Conservation (phyloP, 2,797 vertebrate species). For the Malacoctenus gilli region DNA sequence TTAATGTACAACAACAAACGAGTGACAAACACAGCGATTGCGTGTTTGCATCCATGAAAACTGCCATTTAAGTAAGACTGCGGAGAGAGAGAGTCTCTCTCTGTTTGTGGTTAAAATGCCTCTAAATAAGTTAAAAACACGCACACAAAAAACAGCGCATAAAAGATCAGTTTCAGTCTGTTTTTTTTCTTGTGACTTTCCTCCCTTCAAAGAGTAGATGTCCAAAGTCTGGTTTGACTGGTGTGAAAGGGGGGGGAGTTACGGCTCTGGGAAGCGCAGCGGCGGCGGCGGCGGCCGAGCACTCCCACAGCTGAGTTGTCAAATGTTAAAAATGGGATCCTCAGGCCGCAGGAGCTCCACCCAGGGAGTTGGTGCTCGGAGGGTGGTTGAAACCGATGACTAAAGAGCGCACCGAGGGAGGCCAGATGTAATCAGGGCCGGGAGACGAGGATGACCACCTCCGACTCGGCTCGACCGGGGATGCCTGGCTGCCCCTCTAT, state of each 20-base stretch:
- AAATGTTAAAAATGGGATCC: slow-evolving; percentile 73
- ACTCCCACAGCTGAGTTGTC: slow-evolving; percentile 70
- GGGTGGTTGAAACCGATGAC: slow-evolving; percentile 56
- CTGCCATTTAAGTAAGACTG: slow-evolving; percentile 22
- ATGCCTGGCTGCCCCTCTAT: slow-evolving; percentile 75
- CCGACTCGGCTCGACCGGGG: slow-evolving; percentile 55
- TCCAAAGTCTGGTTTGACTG: too few species aligned
- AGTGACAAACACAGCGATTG: slow-evolving; percentile 7
- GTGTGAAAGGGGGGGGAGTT: slow-evolving; percentile 44
- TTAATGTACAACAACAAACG: slow-evolving; percentile 20
- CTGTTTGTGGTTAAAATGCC: slow-evolving; percentile 14
- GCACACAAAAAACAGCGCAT: slow-evolving; percentile 38
- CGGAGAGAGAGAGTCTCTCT: too few species aligned
- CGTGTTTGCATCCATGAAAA: slow-evolving; percentile 32
- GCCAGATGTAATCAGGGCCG: slow-evolving; percentile 74
- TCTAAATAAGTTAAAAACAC: slow-evolving; percentile 26
- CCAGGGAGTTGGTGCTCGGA: slow-evolving; percentile 68
- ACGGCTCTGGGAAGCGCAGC: slow-evolving; percentile 40
- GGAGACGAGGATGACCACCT: slow-evolving; percentile 70
- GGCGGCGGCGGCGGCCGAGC: slow-evolving; percentile 55
- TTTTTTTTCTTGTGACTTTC: too few species aligned
- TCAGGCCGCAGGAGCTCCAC: slow-evolving; percentile 66
- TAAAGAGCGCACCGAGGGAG: slow-evolving; percentile 67
- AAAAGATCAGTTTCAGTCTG: slow-evolving; percentile 26
- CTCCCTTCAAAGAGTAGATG: too few species aligned